Conservation (phyloP, 1,140 invertebrate genomes). For the Hylaeus anthracinus region DNA sequence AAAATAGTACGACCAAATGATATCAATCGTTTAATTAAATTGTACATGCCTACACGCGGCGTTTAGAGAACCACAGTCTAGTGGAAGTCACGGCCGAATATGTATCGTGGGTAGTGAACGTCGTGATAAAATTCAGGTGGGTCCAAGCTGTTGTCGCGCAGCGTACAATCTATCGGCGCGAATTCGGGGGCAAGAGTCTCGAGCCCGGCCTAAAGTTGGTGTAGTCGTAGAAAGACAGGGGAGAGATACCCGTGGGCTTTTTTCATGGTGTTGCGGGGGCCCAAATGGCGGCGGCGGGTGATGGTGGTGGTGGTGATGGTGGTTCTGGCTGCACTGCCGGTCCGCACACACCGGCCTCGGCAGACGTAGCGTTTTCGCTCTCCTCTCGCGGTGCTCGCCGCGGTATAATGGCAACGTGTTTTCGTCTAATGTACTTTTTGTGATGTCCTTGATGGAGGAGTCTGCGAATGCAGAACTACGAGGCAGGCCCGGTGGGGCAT, state of each 20-base stretch:
- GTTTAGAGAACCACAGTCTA: too few species aligned
- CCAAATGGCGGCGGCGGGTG: slow-evolving; percentile 46
- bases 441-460: slow-evolving; percentile 81
- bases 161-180: neutral
- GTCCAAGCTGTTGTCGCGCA: too few species aligned
- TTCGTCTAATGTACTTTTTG: slow-evolving; percentile 82
- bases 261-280: slow-evolving; percentile 60
- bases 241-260: slow-evolving; percentile 55
- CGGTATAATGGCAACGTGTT: slow-evolving; percentile 80
- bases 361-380: slow-evolving; percentile 67
- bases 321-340: slow-evolving; percentile 33
- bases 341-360: slow-evolving; percentile 36
- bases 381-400: slow-evolving; percentile 61
- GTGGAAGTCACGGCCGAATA: too few species aligned
- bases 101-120: too few species aligned
- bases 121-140: too few species aligned
- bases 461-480: slow-evolving; percentile 81
- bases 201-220: slow-evolving; percentile 60
- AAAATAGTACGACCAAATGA: too few species aligned
- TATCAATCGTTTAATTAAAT: too few species aligned
- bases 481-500: slow-evolving; percentile 67
- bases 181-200: slow-evolving; percentile 30
- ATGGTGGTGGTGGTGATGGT: slow-evolving; percentile 40
- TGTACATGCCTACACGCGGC: too few species aligned
- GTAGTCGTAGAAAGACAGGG: slow-evolving; percentile 58